Evolutionary conservation across 1,140 invertebrate genomes (phyloP).

Genomic region (Apocrypta bakeri): DNA sequence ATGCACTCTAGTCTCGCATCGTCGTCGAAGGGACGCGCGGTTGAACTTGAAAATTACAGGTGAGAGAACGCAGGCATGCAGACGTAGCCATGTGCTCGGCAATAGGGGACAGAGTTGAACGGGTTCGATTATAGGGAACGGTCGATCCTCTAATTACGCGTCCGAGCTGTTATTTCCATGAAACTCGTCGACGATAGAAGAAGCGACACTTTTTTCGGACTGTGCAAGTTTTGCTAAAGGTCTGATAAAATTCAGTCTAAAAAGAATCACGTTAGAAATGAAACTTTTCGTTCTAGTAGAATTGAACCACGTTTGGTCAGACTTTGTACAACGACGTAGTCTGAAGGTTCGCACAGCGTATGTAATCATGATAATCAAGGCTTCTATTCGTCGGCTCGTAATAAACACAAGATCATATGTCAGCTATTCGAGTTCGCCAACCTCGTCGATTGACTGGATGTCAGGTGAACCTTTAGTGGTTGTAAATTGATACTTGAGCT

Average conservation of each 20-base stretch:
- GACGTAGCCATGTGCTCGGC: slow-evolving; percentile 7
- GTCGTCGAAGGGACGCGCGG: not conserved
- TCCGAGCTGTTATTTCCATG: not conserved
- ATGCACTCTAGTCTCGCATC: not conserved
- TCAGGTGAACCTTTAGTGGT: slow-evolving; percentile 2
- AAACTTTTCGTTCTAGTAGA: not conserved
- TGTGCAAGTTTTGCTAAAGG: not conserved
- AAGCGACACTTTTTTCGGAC: not conserved
- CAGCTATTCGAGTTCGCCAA: not conserved
- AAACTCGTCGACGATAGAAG: not conserved
- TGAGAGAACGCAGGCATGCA: slow-evolving; percentile 23
- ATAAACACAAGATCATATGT: slow-evolving; percentile 1
- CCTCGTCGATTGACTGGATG: slow-evolving; percentile 17
- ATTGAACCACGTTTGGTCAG: not conserved
- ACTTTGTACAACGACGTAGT: too few species aligned
- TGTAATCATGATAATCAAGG: too few species aligned
- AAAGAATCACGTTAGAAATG: not conserved
- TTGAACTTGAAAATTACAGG: slow-evolving; percentile 49
- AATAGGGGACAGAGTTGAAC: slow-evolving; percentile 40
- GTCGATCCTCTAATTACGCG: slow-evolving; percentile 40
- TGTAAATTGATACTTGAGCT: slow-evolving; percentile 39
- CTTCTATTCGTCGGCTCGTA: slow-evolving; percentile 3
- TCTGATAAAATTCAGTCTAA: too few species aligned
- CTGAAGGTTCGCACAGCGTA: too few species aligned
- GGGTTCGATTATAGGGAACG: slow-evolving; percentile 45